phyloP scores from a whole-genome alignment of 2,888 invertebrate species.

The Suillia variegata region DNA sequence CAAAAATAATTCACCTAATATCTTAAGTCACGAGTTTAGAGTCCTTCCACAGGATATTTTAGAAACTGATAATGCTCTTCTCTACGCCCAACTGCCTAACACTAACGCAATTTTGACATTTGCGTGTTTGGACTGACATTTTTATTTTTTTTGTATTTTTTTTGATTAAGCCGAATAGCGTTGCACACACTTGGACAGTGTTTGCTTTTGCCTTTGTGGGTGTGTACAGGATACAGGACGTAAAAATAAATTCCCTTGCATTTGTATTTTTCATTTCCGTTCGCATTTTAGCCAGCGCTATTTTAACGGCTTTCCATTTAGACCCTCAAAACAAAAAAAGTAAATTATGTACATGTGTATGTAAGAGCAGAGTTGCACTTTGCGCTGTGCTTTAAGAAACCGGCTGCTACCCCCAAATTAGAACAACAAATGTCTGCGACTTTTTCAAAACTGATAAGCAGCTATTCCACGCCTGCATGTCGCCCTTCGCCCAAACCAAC shows the following conservation, averaged over 20 bases:
- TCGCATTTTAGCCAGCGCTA: neutral
- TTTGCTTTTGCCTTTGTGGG: neutral
- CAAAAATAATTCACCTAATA: no score
- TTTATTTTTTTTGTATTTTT: slow-evolving; percentile 8
- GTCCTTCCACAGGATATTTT: slow-evolving; percentile 12
- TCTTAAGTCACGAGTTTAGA: no score
- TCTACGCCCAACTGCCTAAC: no score
- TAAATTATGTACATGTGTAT: no score
- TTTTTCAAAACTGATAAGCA: neutral
- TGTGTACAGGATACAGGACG: no score
- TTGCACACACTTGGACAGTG: neutral
- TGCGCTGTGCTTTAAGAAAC: slow-evolving; percentile 45
- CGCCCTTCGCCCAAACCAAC: slow-evolving; percentile 15
- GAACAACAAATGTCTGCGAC: neutral
- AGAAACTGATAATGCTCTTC: slow-evolving; percentile 38
- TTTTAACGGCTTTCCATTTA: neutral
- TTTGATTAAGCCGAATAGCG: slow-evolving; percentile 11
- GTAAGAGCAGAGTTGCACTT: slow-evolving; percentile 40
- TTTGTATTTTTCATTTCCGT: neutral
- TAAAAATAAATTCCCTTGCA: neutral
- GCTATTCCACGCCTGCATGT: neutral
- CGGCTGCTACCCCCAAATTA: neutral
- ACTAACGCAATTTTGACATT: no score
- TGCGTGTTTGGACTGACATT: slow-evolving; percentile 3
- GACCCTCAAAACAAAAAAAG: no score